Evolutionary conservation across 2,113 vertebrate genomes (phyloP).

Genomic region (Micromys minutus): DNA sequence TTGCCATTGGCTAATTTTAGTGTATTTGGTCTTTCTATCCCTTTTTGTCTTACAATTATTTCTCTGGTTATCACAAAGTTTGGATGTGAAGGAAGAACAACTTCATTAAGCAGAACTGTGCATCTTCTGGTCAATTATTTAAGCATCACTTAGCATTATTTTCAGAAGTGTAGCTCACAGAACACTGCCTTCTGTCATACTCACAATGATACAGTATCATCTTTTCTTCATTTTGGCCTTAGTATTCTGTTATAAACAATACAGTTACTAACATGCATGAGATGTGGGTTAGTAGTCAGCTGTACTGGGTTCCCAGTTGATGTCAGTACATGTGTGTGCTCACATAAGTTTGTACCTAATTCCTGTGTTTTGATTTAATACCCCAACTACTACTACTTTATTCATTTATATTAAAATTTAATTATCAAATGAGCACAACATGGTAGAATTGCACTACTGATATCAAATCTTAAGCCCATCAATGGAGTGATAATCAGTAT

Average conservation of each 20-base stretch:
- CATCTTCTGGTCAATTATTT: neutral
- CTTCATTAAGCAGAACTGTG: neutral
- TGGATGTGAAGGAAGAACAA: neutral
- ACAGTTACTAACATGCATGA: slow-evolving; percentile 53
- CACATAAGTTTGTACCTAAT: slow-evolving; percentile 45
- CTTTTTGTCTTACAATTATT: neutral
- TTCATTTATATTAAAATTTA: slow-evolving; percentile 66
- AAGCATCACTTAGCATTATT: slow-evolving; percentile 11
- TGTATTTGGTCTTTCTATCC: neutral
- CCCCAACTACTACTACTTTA: slow-evolving; percentile 50
- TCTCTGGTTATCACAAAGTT: slow-evolving; percentile 50
- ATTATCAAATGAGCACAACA: slow-evolving; percentile 59
- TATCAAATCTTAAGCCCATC: slow-evolving; percentile 71
- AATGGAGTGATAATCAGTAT: slow-evolving; percentile 63
- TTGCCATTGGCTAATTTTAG: neutral
- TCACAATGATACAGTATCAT: neutral
- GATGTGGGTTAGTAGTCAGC: slow-evolving; percentile 67
- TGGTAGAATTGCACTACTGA: slow-evolving; percentile 66
- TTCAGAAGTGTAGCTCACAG: slow-evolving; percentile 45
- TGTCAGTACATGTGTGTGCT: neutral
- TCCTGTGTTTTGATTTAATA: slow-evolving; percentile 75
- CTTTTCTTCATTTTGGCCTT: slow-evolving; percentile 64
- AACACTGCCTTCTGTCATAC: slow-evolving; percentile 9
- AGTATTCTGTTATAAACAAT: neutral
- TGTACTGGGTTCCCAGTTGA: slow-evolving; percentile 51